phyloP scores from a whole-genome alignment of 2,888 invertebrate genomes.

The Arrhopalites spinosus region DNA sequence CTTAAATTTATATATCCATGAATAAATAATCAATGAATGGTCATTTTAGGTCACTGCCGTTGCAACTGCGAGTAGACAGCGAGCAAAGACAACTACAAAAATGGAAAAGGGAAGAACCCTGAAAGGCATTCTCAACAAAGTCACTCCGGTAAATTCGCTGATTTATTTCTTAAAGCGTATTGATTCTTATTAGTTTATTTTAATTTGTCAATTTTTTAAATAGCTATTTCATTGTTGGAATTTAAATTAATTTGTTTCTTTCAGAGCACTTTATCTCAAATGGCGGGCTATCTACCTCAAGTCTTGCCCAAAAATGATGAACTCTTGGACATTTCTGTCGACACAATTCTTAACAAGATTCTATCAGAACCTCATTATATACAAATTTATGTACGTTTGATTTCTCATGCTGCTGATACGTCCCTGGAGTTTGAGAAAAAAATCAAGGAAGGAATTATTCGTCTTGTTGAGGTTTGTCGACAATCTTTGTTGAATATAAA shows the following conservation, averaged over 20 bases:
- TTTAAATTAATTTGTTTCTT: too few relatives aligned
- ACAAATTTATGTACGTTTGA: conserved; percentile 44
- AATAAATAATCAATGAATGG: conserved; percentile 5
- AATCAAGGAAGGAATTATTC: conserved; percentile 14
- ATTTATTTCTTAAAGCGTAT: too few relatives aligned
- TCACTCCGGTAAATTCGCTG: too few relatives aligned
- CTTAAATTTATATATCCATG: too few relatives aligned
- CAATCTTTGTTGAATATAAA: too few relatives aligned
- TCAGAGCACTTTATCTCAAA: conserved; percentile 48
- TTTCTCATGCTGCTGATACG: conserved; percentile 26
- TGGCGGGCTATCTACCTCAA: conserved; percentile 44
- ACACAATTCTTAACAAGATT: conserved; percentile 48
- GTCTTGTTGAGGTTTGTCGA: conserved; percentile 26
- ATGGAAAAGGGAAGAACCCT: conserved; percentile 20
- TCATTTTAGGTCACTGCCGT: neutral
- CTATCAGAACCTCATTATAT: conserved; percentile 49
- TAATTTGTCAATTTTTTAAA: too few relatives aligned
- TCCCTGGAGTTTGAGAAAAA: conserved; percentile 26
- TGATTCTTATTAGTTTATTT: too few relatives aligned
- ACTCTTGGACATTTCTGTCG: conserved; percentile 44
- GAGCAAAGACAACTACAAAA: conserved; percentile 20
- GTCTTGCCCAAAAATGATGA: conserved; percentile 43
- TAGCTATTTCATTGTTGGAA: too few relatives aligned
- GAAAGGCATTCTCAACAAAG: conserved; percentile 49
- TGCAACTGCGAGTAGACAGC: conserved; percentile 27